Percentiles rank a stretch among this genome's conserved stretches.
These are phyloP conservation scores for Gymnocheta viridis DNA, from an alignment of 2,888 invertebrate genomes.

Conservation along the genomic window DNA sequence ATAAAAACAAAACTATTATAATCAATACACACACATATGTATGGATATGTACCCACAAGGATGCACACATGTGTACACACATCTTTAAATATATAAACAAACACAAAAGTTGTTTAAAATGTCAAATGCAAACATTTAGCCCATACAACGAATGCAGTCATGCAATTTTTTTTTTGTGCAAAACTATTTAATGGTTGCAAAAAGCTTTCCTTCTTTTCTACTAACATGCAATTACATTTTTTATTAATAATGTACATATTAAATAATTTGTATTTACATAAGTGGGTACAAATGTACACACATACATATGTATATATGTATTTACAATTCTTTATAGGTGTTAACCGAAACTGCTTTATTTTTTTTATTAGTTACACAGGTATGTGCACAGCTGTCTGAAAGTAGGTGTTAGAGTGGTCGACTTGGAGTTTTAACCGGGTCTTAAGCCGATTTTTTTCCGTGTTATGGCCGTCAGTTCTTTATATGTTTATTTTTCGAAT, in stretches of 20 bases:
- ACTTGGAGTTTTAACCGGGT: too few relatives aligned
- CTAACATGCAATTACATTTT: conserved; percentile 9
- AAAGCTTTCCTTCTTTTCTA: neutral
- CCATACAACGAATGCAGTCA: conserved; percentile 27
- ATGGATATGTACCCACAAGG: neutral
- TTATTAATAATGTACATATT: neutral
- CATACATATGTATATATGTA: neutral
- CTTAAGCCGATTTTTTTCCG: too few relatives aligned
- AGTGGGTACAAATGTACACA: neutral
- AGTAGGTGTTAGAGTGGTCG: too few relatives aligned
- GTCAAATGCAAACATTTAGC: conserved; percentile 37
- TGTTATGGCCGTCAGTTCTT: too few relatives aligned
- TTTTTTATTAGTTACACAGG: too few relatives aligned
- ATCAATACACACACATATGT: too few relatives aligned
- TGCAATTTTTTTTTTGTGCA: neutral
- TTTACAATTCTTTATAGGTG: too few relatives aligned
- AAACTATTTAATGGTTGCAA: conserved; percentile 8
- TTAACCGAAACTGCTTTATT: neutral
- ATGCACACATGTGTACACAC: neutral
- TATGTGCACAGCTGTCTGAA: too few relatives aligned
- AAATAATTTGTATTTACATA: neutral
- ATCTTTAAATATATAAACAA: neutral
- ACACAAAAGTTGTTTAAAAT: conserved; percentile 5
- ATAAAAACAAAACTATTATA: too few relatives aligned
- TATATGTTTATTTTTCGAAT: too few relatives aligned